phyloP scores from a whole-genome alignment of 1,140 invertebrate genomes.

The Galleria mellonella region DNA sequence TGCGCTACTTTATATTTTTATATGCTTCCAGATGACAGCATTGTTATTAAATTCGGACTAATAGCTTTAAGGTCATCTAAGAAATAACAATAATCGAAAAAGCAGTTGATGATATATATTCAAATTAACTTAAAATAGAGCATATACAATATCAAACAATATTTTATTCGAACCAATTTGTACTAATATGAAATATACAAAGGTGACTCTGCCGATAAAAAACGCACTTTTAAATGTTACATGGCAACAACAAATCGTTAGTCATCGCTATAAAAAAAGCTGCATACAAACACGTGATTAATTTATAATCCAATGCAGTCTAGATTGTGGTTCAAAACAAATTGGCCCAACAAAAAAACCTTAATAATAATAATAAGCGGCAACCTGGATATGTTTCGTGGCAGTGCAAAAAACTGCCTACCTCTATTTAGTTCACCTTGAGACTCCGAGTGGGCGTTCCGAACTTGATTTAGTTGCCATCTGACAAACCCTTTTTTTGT shows the following conservation, averaged over 20 bases:
- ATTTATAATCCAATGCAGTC: constrained; percentile 21
- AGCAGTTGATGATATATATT: too few relatives aligned
- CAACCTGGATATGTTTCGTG: constrained; percentile 39
- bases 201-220: constrained; percentile 6
- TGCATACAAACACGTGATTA: constrained; percentile 18
- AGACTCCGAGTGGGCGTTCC: constrained; percentile 49
- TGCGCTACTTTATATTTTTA: too few relatives aligned
- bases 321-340: constrained; percentile 20
- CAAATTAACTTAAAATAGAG: too few relatives aligned
- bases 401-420: constrained; percentile 44
- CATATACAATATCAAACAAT: too few relatives aligned
- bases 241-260: constrained; percentile 18
- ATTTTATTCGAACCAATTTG: too few relatives aligned
- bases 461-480: constrained; percentile 68
- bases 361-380: constrained; percentile 45
- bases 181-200: neutral
- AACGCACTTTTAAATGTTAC: too few relatives aligned
- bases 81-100: too few relatives aligned
- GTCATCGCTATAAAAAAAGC: constrained; percentile 16
- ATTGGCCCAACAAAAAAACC: constrained; percentile 24
- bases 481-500: constrained; percentile 71
- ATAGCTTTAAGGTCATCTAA: too few relatives aligned
- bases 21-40: too few relatives aligned
- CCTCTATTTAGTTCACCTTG: constrained; percentile 54
- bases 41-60: too few relatives aligned